Evolutionary conservation across 2,888 invertebrate genomes (phyloP), one percentile per base, ranked within the genome.

Genomic region (Watsonalla cultraria): DNA sequence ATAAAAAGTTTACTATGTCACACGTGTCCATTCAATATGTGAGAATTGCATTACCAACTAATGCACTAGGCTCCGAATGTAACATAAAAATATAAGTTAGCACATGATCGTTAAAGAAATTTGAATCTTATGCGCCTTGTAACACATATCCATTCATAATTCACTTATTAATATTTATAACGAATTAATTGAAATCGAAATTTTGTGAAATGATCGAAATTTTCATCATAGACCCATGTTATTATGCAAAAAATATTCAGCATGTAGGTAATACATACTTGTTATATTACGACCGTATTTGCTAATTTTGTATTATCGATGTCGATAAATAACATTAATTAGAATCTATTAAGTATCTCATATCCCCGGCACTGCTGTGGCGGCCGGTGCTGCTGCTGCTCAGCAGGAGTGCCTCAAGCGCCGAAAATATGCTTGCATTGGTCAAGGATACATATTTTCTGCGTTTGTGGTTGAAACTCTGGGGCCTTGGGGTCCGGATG

Each of bases 121-220:
- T 35, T n/a, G 9, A 35, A 13, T 13, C 13, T 34, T 47, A 35
- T 13, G 6, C 13, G 35, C n/a, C 13, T 13, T 13, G 8, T 48
- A 14, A 37, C 37, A 48, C 4, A 48, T 37, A 37, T 45, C 51
- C 52, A 54, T 51, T 7, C 47, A 47, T 35, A 52, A 53, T 7
- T 37, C 46, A 48, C 46, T 24, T 33, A 58, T 58, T 55, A 62
- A 59, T 58, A 61, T 63, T 60, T 55, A 59, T 59, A 35, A 39
- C 46, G 13, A 53, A 52, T 53, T 58, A 56, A 56, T 59, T 56
- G 46, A 57, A 55, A 56, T 54, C 52, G 57, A 61, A 55, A 57
- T 56, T 62, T 60, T 54, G 57, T 60, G 57, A 62, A 61, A 62
- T 59, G 48, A 39, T 55, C 54, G 33, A 49, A 57, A 59, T 60